Base-by-base conservation (phyloP, 1,140 invertebrate genomes). In the Philotrypesis tridentata region DNA sequence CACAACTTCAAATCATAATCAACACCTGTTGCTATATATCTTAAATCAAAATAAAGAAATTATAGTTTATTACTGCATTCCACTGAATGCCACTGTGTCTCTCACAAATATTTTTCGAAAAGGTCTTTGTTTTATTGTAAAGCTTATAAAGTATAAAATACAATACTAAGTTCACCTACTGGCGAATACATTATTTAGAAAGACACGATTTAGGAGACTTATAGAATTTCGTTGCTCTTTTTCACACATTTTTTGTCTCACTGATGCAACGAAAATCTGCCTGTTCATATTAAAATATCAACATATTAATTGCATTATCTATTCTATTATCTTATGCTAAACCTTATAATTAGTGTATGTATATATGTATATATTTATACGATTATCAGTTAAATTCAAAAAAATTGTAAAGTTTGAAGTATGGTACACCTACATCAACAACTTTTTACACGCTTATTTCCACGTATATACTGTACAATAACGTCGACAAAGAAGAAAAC, bases 371-470 rank as follows among this genome's bases (percentile, higher is more conserved):
- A 79, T 83, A 79, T 83, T 79, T 84, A 85, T 87, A 87, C 65
- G 82, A 84, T 87, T 87, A 87, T 80, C 83, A 55, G 48, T 74
- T 68, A 78, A 23, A 55, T 84, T 78, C 74, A 84, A 87, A 85
- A 65, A 63, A 77, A 70, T 76, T 55, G 29, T 87, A 85, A 84
- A 87, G 73, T 80, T 85, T 85, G 78, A 87, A 86, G 85, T 89
- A 89, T 90, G 87, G 85, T 91, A 90, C 89, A 90, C 86, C 86
- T 90, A 91, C 84, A 88, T 89, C 84, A 91, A 91, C 87, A 90
- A 91, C 88, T 92, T 91, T 92, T 89, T 92, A 91, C 90, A 92
- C 87, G 87, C 89, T 85, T 87, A 85, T 89, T 87, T 89, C 87
- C 87, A 83, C 78, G 84, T 85, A 87, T 85, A 84, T 88, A 90